Evolutionary conservation across 2,888 invertebrate species (phyloP).

Genomic region (Habroteleia sp.): DNA sequence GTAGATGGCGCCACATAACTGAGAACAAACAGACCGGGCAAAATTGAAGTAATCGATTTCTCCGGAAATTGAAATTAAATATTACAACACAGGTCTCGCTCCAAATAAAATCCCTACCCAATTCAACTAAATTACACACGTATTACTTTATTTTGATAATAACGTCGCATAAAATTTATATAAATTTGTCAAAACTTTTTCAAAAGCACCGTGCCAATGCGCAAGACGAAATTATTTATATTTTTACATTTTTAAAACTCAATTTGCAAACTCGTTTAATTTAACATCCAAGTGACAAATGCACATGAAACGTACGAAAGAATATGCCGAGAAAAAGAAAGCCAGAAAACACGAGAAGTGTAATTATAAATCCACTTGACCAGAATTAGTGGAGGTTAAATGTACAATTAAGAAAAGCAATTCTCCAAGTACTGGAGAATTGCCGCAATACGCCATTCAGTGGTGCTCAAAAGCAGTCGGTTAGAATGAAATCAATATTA

Average conservation of each 20-base stretch:
- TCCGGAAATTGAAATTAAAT: neutral
- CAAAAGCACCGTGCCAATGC: no score
- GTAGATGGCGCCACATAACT: no score
- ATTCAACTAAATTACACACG: no score
- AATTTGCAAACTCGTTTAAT: no score
- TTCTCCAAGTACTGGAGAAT: slow-evolving; percentile 54
- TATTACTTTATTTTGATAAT: no score
- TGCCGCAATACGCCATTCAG: slow-evolving; percentile 48
- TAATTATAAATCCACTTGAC: slow-evolving; percentile 65
- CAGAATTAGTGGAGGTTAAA: slow-evolving; percentile 69
- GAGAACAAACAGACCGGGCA: no score
- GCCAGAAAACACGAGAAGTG: slow-evolving; percentile 25
- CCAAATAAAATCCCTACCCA: no score
- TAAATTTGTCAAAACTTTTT: no score
- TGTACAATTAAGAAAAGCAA: slow-evolving; percentile 68
- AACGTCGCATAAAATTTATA: no score
- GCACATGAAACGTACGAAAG: neutral
- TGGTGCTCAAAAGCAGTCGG: slow-evolving; percentile 37
- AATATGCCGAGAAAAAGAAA: slow-evolving; percentile 21
- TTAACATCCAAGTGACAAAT: neutral
- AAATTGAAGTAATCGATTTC: slow-evolving; percentile 13
- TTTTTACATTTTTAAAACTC: no score
- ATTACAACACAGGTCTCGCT: no score
- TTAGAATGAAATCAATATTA: neutral
- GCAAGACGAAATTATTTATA: no score